These are phyloP conservation scores for Conopomorpha cramerella DNA, from an alignment of 1,140 invertebrate species.

Conservation along the genomic window DNA sequence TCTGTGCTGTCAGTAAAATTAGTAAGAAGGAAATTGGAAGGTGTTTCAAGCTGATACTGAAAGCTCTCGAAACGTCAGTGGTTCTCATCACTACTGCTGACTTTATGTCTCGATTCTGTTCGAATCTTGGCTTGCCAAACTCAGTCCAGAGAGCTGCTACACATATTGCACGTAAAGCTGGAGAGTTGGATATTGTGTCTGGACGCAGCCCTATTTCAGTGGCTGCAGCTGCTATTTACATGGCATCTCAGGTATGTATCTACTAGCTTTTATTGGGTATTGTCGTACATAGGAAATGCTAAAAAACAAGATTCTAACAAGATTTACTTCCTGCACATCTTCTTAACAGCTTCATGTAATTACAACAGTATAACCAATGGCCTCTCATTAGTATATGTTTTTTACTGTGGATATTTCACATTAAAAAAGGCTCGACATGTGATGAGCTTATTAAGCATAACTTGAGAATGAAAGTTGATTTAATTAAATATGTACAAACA, in stretches of 20 bases:
- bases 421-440: too few relatives aligned
- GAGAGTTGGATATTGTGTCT: constrained; percentile 96
- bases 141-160: constrained; percentile 95
- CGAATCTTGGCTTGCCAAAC: constrained; percentile 84
- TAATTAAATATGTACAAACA: too few relatives aligned
- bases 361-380: too few relatives aligned
- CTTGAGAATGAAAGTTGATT: too few relatives aligned
- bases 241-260: constrained; percentile 88
- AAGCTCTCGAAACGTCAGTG: constrained; percentile 88
- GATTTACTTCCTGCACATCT: too few relatives aligned
- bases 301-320: too few relatives aligned
- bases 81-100: constrained; percentile 98
- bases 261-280: constrained; percentile 1
- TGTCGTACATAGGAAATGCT: too few relatives aligned
- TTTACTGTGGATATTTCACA: too few relatives aligned
- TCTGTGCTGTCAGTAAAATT: constrained; percentile 97
- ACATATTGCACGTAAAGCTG: constrained; percentile 94
- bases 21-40: constrained; percentile 99
- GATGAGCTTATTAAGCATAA: too few relatives aligned
- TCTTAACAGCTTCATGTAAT: too few relatives aligned
- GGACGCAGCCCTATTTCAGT: constrained; percentile 99
- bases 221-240: constrained; percentile 98
- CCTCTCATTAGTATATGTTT: too few relatives aligned
- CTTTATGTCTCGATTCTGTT: constrained; percentile 95
- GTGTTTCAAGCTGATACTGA: constrained; percentile 51